These are phyloP conservation scores for Champsocephalus esox DNA, from an alignment of 2,797 vertebrate genomes.

Conservation along the genomic window DNA sequence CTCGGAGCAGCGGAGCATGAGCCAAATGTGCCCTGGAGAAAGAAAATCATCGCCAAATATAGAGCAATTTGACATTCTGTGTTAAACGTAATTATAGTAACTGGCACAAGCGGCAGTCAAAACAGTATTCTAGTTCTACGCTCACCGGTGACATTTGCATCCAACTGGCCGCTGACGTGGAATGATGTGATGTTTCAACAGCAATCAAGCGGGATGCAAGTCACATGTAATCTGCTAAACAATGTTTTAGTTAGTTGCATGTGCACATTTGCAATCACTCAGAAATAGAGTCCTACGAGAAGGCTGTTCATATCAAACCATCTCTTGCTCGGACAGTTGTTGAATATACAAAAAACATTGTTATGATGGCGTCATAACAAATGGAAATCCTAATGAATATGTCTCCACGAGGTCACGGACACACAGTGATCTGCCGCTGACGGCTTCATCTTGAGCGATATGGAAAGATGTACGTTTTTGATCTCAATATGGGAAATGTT, in stretches of 20 bases:
- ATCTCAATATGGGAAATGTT: no score
- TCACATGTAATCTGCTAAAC: constrained; percentile 13
- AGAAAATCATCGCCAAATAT: constrained; percentile 77
- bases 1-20: constrained; percentile 63
- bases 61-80: constrained; percentile 78
- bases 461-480: no score
- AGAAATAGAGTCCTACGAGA: not conserved
- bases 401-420: constrained; percentile 9
- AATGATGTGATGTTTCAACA: constrained; percentile 25
- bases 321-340: constrained; percentile 18
- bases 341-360: constrained; percentile 10
- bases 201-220: constrained; percentile 16
- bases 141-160: constrained; percentile 43
- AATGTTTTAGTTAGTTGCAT: constrained; percentile 14
- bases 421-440: not conserved
- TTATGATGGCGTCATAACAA: not conserved
- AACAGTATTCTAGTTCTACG: constrained; percentile 49
- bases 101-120: constrained; percentile 72
- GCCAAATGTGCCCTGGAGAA: constrained; percentile 65
- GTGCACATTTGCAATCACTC: constrained; percentile 4
- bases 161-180: constrained; percentile 22
- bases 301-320: constrained; percentile 21
- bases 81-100: constrained; percentile 80
- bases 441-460: constrained; percentile 18
- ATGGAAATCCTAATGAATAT: not conserved